Evolutionary conservation across 2,113 vertebrate genomes (phyloP).

Genomic region (Chaetodon trifascialis): DNA sequence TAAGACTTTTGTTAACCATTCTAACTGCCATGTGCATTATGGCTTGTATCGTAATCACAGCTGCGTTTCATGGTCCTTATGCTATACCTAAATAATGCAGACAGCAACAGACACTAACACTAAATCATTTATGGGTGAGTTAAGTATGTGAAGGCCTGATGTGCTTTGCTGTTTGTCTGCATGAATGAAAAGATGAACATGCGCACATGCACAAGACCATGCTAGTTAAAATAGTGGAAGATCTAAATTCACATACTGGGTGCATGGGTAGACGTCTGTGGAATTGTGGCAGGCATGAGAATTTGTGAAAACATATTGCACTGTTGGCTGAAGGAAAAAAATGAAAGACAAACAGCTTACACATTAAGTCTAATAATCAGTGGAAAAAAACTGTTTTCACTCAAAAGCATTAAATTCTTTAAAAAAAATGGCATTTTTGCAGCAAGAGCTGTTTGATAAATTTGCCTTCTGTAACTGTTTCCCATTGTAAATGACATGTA

Average conservation of each 20-base stretch:
- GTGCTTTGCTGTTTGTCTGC: background rate
- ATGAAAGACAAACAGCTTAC: no score
- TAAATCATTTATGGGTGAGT: slow-evolving; percentile 26
- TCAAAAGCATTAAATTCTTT: no score
- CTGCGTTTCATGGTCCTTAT: slow-evolving; percentile 11
- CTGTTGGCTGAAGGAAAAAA: background rate
- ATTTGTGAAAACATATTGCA: background rate
- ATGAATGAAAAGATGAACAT: background rate
- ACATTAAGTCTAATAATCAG: no score
- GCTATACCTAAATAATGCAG: slow-evolving; percentile 28
- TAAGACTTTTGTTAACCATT: background rate
- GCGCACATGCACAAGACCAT: background rate
- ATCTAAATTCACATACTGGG: background rate
- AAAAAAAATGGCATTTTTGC: no score
- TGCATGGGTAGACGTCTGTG: slow-evolving; percentile 2
- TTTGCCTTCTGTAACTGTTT: no score
- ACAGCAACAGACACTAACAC: slow-evolving; percentile 13
- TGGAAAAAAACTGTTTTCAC: no score
- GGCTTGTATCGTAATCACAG: background rate
- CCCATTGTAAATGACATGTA: no score
- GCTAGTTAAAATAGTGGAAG: background rate
- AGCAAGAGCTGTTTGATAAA: no score
- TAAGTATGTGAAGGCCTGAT: background rate
- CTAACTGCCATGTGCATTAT: background rate
- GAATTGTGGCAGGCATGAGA: slow-evolving; percentile 24